Conservation (phyloP, 2,113 vertebrate genomes). For the Xiphophorus hellerii region DNA sequence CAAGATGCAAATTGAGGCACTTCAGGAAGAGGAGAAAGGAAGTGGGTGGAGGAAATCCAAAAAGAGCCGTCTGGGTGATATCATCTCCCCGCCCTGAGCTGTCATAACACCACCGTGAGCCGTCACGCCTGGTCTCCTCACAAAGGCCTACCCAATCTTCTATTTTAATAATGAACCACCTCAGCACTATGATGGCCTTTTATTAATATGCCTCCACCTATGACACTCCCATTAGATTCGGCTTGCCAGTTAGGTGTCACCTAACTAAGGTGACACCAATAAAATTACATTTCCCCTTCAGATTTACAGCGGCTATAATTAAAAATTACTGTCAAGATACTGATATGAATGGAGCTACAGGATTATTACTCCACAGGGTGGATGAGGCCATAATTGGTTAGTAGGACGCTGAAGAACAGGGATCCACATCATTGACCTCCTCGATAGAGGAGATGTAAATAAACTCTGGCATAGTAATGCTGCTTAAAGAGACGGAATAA, state of each 20-base stretch:
- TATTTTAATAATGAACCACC: constrained; percentile 59
- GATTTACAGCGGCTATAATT: constrained; percentile 64
- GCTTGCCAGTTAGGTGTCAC: constrained; percentile 51
- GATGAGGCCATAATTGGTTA: constrained; percentile 37
- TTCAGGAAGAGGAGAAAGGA: constrained; percentile 37
- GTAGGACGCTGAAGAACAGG: constrained; percentile 35
- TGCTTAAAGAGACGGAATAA: constrained; percentile 19
- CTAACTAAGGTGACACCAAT: constrained; percentile 43
- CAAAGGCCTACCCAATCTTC: constrained; percentile 34
- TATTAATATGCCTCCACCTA: constrained; percentile 62
- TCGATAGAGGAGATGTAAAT: constrained; percentile 31
- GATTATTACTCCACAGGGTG: constrained; percentile 30
- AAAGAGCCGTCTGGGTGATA: constrained; percentile 48
- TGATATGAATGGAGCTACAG: constrained; percentile 45
- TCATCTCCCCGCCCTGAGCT: constrained; percentile 37
- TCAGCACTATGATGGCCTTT: constrained; percentile 56
- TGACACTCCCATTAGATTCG: constrained; percentile 59
- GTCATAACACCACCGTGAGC: constrained; percentile 56
- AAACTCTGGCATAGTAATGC: constrained; percentile 12
- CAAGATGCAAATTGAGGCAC: constrained; percentile 52
- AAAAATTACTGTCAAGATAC: constrained; percentile 66
- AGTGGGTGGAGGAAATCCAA: constrained; percentile 53
- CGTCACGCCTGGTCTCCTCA: constrained; percentile 40
- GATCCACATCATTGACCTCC: constrained; percentile 36
- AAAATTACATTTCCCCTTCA: constrained; percentile 55